These are phyloP conservation scores for Aphelenchoides besseyi DNA, from an alignment of 1,140 invertebrate species.

Conservation along the genomic window DNA sequence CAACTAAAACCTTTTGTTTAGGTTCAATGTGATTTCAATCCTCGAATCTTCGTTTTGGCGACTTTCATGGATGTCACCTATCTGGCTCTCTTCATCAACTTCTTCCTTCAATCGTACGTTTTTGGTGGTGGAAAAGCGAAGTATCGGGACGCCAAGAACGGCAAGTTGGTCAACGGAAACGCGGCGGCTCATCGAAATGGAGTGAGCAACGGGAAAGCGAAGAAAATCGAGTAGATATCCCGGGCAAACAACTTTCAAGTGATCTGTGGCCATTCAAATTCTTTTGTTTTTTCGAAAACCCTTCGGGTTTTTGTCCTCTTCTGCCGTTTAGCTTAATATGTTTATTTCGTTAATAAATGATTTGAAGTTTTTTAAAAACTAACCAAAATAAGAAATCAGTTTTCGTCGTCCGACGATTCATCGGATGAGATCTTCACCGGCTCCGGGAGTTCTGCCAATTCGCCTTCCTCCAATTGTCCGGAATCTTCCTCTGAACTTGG, in stretches of 20 bases:
- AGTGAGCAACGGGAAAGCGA: not conserved
- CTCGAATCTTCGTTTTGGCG: constrained; percentile 81
- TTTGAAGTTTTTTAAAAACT: no score
- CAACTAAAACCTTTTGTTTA: constrained; percentile 32
- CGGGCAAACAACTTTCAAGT: no score
- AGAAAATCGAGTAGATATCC: not conserved
- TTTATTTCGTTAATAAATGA: not conserved
- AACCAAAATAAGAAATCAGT: not conserved
- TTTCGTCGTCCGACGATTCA: not conserved
- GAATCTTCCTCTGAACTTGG: not conserved
- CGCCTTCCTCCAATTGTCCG: not conserved
- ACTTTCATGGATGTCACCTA: constrained; percentile 83
- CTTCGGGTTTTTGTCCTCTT: not conserved
- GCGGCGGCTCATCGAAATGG: not conserved
- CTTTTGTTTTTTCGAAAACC: not conserved
- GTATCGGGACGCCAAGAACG: constrained; percentile 34
- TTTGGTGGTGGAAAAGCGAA: constrained; percentile 57
- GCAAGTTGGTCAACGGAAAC: not conserved
- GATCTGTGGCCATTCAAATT: not conserved
- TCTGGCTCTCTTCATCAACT: constrained; percentile 66
- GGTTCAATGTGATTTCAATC: constrained; percentile 76
- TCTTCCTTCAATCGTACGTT: constrained; percentile 66
- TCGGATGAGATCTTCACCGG: constrained; percentile 11
- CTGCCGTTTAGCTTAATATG: not conserved
- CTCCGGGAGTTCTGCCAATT: not conserved